Base-by-base conservation (phyloP, 2,797 vertebrate species). In the Pseudomugil gertrudae region DNA sequence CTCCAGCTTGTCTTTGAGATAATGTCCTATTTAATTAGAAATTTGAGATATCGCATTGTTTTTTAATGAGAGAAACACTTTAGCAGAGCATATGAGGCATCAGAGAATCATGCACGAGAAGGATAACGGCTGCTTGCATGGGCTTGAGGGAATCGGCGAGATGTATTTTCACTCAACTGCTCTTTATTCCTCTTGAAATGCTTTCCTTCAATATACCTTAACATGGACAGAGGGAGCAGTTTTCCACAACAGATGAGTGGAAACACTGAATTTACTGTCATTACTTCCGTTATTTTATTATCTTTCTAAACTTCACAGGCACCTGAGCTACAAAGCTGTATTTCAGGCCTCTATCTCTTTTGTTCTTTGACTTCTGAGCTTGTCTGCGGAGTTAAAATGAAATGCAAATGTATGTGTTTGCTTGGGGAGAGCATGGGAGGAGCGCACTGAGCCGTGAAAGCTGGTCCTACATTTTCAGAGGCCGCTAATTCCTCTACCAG, bases 21-120 rank as follows among this genome's bases (percentile, higher is more conserved):
- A 95, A 94, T 95, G 95, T 95, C 91, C 90, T 95, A 96, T 97
- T 94, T 94, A 92, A 94, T 93, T 97, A 96, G 94, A 95, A 95
- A 94, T 94, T 88, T 94, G 92, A 95, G 92, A 94, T 94, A 91
- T 89, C 85, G 74, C 90, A 91, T 93, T 91, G 92, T 92, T 92
- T 92, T 92, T 92, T 94, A 93, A 94, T 94, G 92, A 93, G 90
- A 89, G 75, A 85, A 88, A 78, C 87, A 90, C 90, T 93, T 94
- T 92, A 86, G 75, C 83, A 79, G 80, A 76, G 80, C 83, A 62
- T 82, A 87, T 68, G 88, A 91, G 90, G 84, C 86, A 85, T 91
- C 84, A 47, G 88, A 84, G 90, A 84, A 88, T 90, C 87, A 78
- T 87, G 82, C 84, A 82, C 73, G 79, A 86, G 89, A 85, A 83